Percentiles rank a stretch among this genome's conserved stretches.
Conservation (phyloP, 2,888 invertebrate genomes). For the Dendrolimus pini region DNA sequence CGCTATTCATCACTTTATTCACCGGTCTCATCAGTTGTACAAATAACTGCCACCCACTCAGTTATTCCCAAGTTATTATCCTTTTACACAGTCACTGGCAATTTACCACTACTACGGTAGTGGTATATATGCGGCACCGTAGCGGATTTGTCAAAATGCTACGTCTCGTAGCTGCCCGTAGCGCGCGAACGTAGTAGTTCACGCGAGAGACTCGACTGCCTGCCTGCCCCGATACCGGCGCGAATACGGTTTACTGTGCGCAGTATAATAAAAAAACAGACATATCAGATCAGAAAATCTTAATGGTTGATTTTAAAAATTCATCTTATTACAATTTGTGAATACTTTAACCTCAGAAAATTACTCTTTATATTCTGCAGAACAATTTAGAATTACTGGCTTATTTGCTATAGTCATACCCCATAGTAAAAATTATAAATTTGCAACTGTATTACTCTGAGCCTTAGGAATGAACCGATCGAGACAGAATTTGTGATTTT, state of each 20-base stretch:
- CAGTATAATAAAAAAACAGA: conserved; percentile 28
- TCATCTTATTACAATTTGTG: no score
- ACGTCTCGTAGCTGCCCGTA: conserved; percentile 50
- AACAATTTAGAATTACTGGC: no score
- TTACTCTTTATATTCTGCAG: no score
- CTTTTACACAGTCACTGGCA: conserved; percentile 39
- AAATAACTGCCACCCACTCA: conserved; percentile 29
- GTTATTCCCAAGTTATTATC: conserved; percentile 32
- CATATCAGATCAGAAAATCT: no score
- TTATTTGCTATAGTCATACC: no score
- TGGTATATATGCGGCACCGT: conserved; percentile 15
- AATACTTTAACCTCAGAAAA: no score
- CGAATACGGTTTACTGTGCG: conserved; percentile 49
- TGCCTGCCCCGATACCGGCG: conserved; percentile 50
- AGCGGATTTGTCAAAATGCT: conserved; percentile 42
- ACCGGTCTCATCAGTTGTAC: conserved; percentile 27
- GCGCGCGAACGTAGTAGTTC: conserved; percentile 54
- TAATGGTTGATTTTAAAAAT: no score
- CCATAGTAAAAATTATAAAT: no score
- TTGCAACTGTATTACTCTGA: no score
- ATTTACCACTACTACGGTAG: conserved; percentile 19
- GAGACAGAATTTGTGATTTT: no score
- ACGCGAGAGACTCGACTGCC: conserved; percentile 57
- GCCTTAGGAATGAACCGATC: no score
- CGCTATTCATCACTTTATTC: conserved; percentile 20